Conservation (phyloP, 2,888 invertebrate species). For the Eledone cirrhosa region DNA sequence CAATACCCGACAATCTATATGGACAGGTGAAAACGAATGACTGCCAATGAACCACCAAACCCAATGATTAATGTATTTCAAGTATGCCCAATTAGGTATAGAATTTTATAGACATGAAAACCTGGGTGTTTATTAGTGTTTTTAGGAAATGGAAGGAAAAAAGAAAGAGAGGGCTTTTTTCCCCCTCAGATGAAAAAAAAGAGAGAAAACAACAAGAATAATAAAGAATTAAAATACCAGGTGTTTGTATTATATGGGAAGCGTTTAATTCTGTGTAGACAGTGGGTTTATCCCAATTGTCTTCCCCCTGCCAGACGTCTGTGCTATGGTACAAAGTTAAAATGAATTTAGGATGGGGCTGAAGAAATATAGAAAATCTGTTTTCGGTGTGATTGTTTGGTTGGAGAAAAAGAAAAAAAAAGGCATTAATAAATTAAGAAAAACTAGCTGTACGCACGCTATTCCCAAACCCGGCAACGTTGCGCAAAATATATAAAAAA, state of each 20-base stretch:
- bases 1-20: constrained; percentile 47
- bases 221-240: constrained; percentile 21
- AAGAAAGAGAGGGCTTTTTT: not conserved
- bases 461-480: constrained; percentile 4
- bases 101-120: constrained; percentile 60
- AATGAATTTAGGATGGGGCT: not conserved
- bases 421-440: not conserved
- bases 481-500: not conserved
- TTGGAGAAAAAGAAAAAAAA: not conserved
- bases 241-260: constrained; percentile 9
- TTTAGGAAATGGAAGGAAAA: constrained; percentile 33
- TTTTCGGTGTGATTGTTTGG: not conserved
- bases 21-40: constrained; percentile 53
- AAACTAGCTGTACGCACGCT: not conserved
- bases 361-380: not conserved
- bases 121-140: constrained; percentile 45
- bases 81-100: constrained; percentile 58
- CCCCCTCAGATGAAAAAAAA: too few species aligned
- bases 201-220: too few species aligned
- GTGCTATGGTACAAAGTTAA: constrained; percentile 7
- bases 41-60: constrained; percentile 42
- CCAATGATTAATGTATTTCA: constrained; percentile 55
- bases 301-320: not conserved
- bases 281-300: constrained; percentile 12
- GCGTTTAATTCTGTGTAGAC: constrained; percentile 1